Percentiles rank a stretch among this genome's conserved stretches.
phyloP scores from a whole-genome alignment of 2,888 invertebrate species.

The Clistopyga incitator region DNA sequence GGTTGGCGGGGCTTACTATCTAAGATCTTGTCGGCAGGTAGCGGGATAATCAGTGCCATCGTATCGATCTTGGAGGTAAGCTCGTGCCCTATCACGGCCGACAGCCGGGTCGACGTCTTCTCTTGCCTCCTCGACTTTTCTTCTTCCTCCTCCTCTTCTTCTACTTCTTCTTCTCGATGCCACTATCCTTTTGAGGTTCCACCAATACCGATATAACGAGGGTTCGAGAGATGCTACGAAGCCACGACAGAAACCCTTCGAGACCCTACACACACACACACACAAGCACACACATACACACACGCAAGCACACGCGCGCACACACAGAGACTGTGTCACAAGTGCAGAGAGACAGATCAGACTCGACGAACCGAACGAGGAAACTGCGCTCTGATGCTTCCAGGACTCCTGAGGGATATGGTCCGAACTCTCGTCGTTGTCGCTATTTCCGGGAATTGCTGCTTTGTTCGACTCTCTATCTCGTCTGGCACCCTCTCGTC shows the following conservation, averaged over 20 bases:
- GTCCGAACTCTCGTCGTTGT: conserved; percentile 26
- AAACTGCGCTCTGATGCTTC: conserved; percentile 42
- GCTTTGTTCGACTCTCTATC: conserved; percentile 55
- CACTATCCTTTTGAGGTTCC: conserved; percentile 47
- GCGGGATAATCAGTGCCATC: conserved; percentile 58
- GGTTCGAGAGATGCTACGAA: conserved; percentile 34
- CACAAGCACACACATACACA: too few species aligned
- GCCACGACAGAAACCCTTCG: neutral
- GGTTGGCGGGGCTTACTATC: conserved; percentile 34
- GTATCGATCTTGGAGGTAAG: conserved; percentile 62
- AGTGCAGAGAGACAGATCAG: neutral
- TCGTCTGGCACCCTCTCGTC: conserved; percentile 8
- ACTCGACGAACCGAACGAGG: conserved; percentile 31
- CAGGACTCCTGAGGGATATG: conserved; percentile 2
- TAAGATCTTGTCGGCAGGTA: conserved; percentile 49
- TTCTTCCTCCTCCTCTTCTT: conserved; percentile 7
- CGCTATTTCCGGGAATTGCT: conserved; percentile 57
- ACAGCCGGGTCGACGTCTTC: conserved; percentile 49
- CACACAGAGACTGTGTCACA: neutral
- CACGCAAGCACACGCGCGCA: too few species aligned
- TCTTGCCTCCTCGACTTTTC: conserved; percentile 19
- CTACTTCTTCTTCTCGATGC: conserved; percentile 2
- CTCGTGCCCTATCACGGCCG: conserved; percentile 58
- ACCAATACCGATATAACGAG: conserved; percentile 48
- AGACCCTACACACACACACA: neutral